Base-by-base conservation (phyloP, 2,797 vertebrate genomes). In the Sebastiscus tertius region DNA sequence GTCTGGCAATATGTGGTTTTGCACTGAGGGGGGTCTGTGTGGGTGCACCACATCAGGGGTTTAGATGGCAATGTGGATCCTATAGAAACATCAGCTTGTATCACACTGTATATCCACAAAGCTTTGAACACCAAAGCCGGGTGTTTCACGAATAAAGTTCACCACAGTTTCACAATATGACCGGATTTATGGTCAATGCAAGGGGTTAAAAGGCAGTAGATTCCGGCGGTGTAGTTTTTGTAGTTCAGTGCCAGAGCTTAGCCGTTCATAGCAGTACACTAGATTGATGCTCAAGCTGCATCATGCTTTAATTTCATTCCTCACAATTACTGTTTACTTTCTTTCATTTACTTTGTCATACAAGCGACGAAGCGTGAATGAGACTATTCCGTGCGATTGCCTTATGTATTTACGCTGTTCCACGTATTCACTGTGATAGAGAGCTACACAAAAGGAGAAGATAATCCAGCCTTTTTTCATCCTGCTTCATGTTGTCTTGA, bases 1-100 rank as follows among this genome's bases (percentile, higher is more conserved):
- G 52, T 70, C 68, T 65, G 62, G 71, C 12, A 75, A n/a, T 64
- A 33, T 69, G 63, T 49, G 75, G 42, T 68, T 72, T 72, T 33
- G 31, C 34, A 55, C 24, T 39, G 31, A 79, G 14, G 54, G 31
- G 29, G 54, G 59, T 66, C 8, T 71, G 59, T 55, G 67, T 10
- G 72, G 46, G 33, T 67, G 65, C 64, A 76, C 33, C 34, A 60
- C 72, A 72, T 72, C 58, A 58, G 24, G 27, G 49, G 55, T 65
- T 65, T 65, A 33, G 16, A 74, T 60, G 46, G 61, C 18, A 34
- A 5, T 18, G 9, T 36, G 20, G 71, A 59, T 18, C 14, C 24
- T 59, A 26, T 1, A 65, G 42, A 61, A 54, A 33, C 65, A 27
- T 54, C 13, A 46, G 54, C 31, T 34, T 66, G 29, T 26, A 20